A percentile compares a stretch with the other conserved stretches of the same genome.
Evolutionary conservation across 2,888 invertebrate species (phyloP).

Genomic region (Epiblema foenella): DNA sequence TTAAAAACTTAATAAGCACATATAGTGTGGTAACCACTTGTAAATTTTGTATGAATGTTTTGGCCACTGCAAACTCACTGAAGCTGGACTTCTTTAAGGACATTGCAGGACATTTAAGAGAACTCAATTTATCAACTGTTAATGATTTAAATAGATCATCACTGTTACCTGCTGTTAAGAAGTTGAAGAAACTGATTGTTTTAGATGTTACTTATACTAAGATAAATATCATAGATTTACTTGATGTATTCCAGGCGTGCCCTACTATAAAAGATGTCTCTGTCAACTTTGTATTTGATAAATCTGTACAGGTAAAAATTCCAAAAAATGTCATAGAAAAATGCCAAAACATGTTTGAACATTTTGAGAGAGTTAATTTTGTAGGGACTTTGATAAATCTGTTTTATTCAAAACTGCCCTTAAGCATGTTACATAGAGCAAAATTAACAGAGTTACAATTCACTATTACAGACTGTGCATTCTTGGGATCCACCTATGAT

Average conservation of each 20-base stretch:
- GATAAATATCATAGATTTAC: conserved; percentile 30
- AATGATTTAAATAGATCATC: conserved; percentile 36
- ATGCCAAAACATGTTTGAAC: conserved; percentile 36
- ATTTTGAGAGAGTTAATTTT: conserved; percentile 37
- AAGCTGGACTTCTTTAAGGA: conserved; percentile 37
- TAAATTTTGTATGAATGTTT: conserved; percentile 23
- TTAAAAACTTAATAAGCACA: conserved; percentile 29
- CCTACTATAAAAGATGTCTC: conserved; percentile 37
- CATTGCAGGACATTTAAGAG: conserved; percentile 26
- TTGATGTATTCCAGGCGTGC: conserved; percentile 27
- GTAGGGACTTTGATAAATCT: conserved; percentile 31
- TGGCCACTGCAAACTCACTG: conserved; percentile 35
- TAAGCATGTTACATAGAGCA: conserved; percentile 24
- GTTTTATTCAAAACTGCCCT: conserved; percentile 30
- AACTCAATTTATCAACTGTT: conserved; percentile 34
- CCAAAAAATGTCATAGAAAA: conserved; percentile 6
- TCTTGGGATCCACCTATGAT: conserved; percentile 14
- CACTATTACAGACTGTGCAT: conserved; percentile 37
- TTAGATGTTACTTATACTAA: conserved; percentile 39
- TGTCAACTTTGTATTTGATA: conserved; percentile 35
- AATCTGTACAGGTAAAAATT: background rate
- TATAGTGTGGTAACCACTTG: conserved; percentile 29
- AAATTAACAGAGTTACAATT: conserved; percentile 30
- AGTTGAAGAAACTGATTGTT: conserved; percentile 27
- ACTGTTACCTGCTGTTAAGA: conserved; percentile 36